A percentile compares a stretch with the other conserved stretches of the same genome.
Conservation (phyloP, 2,888 invertebrate species). For the Lasioglossum malachurum region DNA sequence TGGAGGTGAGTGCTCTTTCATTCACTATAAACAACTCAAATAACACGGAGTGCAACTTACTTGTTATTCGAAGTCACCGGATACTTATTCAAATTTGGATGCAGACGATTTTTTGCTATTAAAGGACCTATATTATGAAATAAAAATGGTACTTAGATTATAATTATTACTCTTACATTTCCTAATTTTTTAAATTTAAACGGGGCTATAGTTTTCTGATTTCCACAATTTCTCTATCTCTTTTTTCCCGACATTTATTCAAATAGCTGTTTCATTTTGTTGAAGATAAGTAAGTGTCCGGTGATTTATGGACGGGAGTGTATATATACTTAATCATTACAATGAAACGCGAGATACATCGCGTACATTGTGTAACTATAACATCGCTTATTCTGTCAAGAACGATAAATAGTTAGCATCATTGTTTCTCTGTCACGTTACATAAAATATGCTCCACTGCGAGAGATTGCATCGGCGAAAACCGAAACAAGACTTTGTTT, state of each 20-base stretch:
- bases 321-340: not conserved
- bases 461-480: not conserved
- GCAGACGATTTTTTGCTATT: too few species aligned
- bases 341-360: not conserved
- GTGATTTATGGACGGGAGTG: too few species aligned
- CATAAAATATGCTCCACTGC: constrained; percentile 29
- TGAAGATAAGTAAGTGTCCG: too few species aligned
- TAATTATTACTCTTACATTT: too few species aligned
- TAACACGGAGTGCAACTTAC: not conserved
- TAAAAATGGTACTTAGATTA: too few species aligned
- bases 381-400: not conserved
- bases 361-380: not conserved
- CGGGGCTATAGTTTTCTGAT: too few species aligned
- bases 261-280: too few species aligned
- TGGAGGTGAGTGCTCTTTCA: constrained; percentile 85
- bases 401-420: constrained; percentile 8
- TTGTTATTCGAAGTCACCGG: not conserved
- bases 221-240: too few species aligned
- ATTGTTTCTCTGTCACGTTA: constrained; percentile 27
- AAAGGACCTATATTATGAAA: too few species aligned
- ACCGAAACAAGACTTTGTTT: constrained; percentile 2
- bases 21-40: not conserved
- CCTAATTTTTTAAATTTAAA: too few species aligned
- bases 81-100: too few species aligned
- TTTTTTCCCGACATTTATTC: too few species aligned